These are phyloP conservation scores for Varecia variegata DNA, from an alignment of 2,797 vertebrate genomes.

Conservation along the genomic window DNA sequence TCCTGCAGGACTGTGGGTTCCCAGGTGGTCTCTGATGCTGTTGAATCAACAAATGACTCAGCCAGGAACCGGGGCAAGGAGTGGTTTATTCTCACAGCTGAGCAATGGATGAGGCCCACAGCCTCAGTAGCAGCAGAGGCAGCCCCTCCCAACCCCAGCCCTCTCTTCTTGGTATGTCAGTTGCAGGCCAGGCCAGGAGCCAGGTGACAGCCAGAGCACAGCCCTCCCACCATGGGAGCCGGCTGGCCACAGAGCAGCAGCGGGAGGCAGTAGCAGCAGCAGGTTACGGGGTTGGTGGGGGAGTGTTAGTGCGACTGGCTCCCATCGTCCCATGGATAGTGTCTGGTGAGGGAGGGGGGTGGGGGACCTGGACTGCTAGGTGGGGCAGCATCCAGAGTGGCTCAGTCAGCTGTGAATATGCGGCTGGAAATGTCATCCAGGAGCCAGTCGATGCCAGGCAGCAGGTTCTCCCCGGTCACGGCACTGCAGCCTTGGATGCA, in stretches of 20 bases:
- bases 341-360: neutral
- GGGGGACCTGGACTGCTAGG: neutral
- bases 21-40: neutral
- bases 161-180: neutral
- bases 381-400: neutral
- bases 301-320: neutral
- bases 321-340: neutral
- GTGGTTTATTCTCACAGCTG: constrained; percentile 69
- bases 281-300: neutral
- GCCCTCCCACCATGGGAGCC: neutral
- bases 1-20: neutral
- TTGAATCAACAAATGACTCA: neutral
- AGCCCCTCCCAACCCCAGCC: neutral
- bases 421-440: constrained; percentile 91
- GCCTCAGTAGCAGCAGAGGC: constrained; percentile 22
- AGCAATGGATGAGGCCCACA: neutral
- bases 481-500: constrained; percentile 93
- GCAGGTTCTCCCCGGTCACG: constrained; percentile 91
- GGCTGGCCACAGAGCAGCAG: neutral
- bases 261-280: constrained; percentile 34
- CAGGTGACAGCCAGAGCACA: neutral
- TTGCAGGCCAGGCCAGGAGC: neutral
- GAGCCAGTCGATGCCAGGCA: constrained; percentile 92
- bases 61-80: neutral
- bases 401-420: constrained; percentile 90